Evolutionary conservation across 2,113 vertebrate genomes (phyloP), one percentile per base, ranked within the genome.

Genomic region (Artemisiospiza belli): DNA sequence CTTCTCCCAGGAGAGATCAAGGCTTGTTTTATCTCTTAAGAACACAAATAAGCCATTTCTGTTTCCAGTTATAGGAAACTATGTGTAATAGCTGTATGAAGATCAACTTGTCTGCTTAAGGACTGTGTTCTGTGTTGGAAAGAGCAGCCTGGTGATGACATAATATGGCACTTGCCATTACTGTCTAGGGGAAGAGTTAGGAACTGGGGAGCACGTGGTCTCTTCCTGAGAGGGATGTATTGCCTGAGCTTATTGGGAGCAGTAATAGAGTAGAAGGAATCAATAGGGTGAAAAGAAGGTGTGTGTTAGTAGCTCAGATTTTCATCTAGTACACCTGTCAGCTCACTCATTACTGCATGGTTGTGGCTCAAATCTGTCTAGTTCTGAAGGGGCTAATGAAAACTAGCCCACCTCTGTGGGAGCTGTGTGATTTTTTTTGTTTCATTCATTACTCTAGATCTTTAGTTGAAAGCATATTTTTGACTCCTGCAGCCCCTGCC

Each of bases 301-400:
- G 17, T 20, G 1, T 47, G 7, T 54, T 57, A 47, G 9, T 27
- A 33, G 35, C 11, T 59, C 17, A 13, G 4, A 13, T 67, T 70
- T 90, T 83, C 15, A 70, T 33, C 21, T 30, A 30, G 4, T 28
- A 7, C 0, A 0, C 10, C 49, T 83, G 39, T 55, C 30, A 74
- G 22, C 55, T 84, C 0, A 1, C 41, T 72, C 11, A 3, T 57
- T 52, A n/a, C 44, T 64, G 15, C 0, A 0, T 47, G 30, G 11
- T 13, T 58, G 63, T 41, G 14, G 44, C 81, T 90, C 37, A 39
- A 5, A 57, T 64, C 59, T 59, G 0, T 39, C 55, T 49, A 1
- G 27, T 44, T 88, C 43, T 54, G 17, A 35, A 33, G 52, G n/a
- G 41, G 31, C 47, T 57, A 64, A n/a, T 68, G 54, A 81, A 46